These are phyloP conservation scores for Noctua janthe DNA, from an alignment of 2,888 invertebrate species.

Conservation along the genomic window DNA sequence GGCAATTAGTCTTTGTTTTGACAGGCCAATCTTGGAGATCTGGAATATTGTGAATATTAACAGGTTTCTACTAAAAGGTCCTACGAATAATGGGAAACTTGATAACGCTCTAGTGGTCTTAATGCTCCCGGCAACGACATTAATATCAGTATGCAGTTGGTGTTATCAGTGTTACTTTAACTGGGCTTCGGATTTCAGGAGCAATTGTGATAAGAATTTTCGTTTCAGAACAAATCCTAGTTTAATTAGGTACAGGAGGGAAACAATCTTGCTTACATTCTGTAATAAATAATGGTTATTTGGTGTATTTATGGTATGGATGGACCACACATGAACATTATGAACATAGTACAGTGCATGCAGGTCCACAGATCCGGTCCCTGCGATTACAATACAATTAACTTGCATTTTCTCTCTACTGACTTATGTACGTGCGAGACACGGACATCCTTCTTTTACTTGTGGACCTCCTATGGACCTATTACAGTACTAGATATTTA, in stretches of 20 bases:
- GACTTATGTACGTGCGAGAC: slow-evolving; percentile 13
- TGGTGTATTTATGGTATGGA: background rate
- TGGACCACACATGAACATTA: slow-evolving; percentile 8
- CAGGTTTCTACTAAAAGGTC: background rate
- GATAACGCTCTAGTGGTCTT: background rate
- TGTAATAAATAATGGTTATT: background rate
- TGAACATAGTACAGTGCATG: background rate
- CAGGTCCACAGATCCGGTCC: slow-evolving; percentile 7
- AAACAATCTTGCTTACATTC: background rate
- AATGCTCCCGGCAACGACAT: background rate
- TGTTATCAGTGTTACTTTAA: background rate
- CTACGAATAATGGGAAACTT: background rate
- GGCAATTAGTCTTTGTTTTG: background rate
- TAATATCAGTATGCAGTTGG: background rate
- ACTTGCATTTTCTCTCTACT: slow-evolving; percentile 35
- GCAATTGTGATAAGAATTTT: background rate
- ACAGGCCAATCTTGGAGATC: too few species aligned
- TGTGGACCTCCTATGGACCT: background rate
- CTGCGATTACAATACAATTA: slow-evolving; percentile 39
- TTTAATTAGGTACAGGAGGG: background rate
- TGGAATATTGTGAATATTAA: background rate
- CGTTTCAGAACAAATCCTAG: background rate
- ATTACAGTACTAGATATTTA: background rate
- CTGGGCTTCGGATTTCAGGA: background rate
- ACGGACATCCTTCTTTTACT: slow-evolving; percentile 19